These are phyloP conservation scores for Salpingus planirostris DNA, from an alignment of 2,888 invertebrate genomes.

Conservation along the genomic window DNA sequence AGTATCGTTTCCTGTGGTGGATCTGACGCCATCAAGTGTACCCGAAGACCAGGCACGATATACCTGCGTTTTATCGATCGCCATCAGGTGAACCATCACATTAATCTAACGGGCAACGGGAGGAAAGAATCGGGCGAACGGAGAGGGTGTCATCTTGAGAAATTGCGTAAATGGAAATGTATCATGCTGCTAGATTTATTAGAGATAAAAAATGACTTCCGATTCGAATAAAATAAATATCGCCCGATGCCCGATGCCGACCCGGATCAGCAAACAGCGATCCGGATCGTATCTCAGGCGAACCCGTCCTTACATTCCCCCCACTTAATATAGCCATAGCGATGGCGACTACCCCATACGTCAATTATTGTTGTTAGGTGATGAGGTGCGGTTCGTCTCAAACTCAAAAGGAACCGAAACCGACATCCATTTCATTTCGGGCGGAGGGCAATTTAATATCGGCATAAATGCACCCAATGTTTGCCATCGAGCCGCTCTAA, in stretches of 20 bases:
- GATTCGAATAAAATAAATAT: no score
- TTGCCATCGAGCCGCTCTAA: constrained; percentile 9
- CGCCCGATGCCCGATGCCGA: no score
- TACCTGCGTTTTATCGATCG: constrained; percentile 11
- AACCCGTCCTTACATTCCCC: no score
- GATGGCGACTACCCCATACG: no score
- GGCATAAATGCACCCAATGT: constrained; percentile 11
- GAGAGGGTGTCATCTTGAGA: constrained; percentile 12
- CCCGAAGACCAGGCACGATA: constrained; percentile 12
- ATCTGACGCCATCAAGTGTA: constrained; percentile 11
- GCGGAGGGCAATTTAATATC: constrained; percentile 9
- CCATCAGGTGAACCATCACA: constrained; percentile 10
- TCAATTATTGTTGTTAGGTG: no score
- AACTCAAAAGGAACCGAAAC: no score
- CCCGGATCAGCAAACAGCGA: no score
- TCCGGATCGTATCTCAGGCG: no score
- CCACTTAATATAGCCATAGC: no score
- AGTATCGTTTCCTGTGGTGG: constrained; percentile 14
- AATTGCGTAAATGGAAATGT: constrained; percentile 14
- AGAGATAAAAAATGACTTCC: constrained; percentile 11
- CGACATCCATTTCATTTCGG: no score
- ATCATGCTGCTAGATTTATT: constrained; percentile 12
- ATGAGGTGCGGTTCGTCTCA: no score
- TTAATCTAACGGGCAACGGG: constrained; percentile 9
- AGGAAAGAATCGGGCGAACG: constrained; percentile 7